Percentiles rank a stretch among this genome's conserved stretches.
Evolutionary conservation across 2,888 invertebrate genomes (phyloP).

Genomic region (Lochmaea crataegi): DNA sequence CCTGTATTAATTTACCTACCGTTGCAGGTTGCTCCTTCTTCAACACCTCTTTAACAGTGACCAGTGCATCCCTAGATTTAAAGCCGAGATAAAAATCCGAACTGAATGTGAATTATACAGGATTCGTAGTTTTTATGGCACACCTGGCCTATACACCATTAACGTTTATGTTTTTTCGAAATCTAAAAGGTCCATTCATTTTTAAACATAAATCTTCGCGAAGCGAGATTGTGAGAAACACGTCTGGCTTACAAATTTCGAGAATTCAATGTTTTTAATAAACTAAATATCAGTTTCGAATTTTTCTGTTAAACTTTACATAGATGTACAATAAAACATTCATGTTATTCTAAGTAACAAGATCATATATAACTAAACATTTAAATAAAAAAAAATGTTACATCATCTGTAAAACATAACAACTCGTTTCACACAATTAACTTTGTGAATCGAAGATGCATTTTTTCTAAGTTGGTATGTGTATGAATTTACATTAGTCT

Average conservation of each 20-base stretch:
- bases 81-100: slow-evolving; percentile 33
- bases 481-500: neutral
- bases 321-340: neutral
- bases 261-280: too few species aligned
- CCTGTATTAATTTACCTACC: slow-evolving; percentile 36
- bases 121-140: slow-evolving; percentile 21
- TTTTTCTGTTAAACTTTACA: too few species aligned
- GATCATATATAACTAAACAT: neutral
- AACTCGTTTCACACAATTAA: slow-evolving; percentile 32
- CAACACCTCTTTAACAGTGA: slow-evolving; percentile 34
- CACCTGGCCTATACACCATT: slow-evolving; percentile 21
- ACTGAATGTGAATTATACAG: slow-evolving; percentile 30
- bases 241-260: neutral
- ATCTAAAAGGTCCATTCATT: slow-evolving; percentile 1
- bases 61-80: slow-evolving; percentile 34
- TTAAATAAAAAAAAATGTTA: slow-evolving; percentile 14
- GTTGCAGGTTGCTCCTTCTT: slow-evolving; percentile 29
- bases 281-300: too few species aligned
- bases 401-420: slow-evolving; percentile 25
- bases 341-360: neutral
- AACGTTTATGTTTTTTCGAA: slow-evolving; percentile 11
- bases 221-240: neutral
- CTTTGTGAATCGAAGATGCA: slow-evolving; percentile 30
- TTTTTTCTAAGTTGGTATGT: slow-evolving; percentile 25
- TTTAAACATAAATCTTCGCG: slow-evolving; percentile 1